These are phyloP conservation scores for Callipepla squamata DNA, from an alignment of 2,113 vertebrate species.

Conservation along the genomic window DNA sequence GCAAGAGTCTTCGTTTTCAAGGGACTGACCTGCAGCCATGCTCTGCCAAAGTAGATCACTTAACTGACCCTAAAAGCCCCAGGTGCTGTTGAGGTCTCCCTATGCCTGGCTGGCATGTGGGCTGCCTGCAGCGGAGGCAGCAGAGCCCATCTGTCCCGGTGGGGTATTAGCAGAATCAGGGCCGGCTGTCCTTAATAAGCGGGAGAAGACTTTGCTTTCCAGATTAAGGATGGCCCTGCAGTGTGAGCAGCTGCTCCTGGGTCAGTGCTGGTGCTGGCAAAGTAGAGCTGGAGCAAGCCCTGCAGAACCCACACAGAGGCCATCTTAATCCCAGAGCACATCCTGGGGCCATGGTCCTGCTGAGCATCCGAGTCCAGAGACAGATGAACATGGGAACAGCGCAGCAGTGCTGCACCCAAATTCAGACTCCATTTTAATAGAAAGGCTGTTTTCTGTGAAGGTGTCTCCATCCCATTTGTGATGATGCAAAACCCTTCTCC, in stretches of 20 bases:
- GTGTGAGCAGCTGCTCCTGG: neutral
- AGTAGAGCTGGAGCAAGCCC: accelerated
- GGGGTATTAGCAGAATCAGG: neutral
- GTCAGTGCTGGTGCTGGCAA: neutral
- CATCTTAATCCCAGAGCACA: neutral
- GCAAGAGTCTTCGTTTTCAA: accelerated
- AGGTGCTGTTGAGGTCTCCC: neutral
- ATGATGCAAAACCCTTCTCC: neutral
- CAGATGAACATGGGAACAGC: neutral
- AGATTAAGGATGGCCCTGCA: neutral
- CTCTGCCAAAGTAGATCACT: accelerated
- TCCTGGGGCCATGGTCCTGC: neutral
- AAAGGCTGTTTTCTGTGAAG: neutral
- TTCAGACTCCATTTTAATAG: neutral
- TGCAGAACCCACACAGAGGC: accelerated
- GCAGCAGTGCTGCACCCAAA: neutral
- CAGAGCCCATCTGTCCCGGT: neutral
- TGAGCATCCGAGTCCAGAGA: neutral
- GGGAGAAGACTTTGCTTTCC: neutral
- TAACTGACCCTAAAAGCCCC: neutral
- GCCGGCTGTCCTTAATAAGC: neutral
- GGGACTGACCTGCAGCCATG: neutral
- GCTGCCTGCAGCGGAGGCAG: neutral
- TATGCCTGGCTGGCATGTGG: neutral
- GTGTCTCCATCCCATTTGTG: neutral